Evolutionary conservation across 2,888 invertebrate genomes (phyloP).

Genomic region (Dicyrtoma fusca): DNA sequence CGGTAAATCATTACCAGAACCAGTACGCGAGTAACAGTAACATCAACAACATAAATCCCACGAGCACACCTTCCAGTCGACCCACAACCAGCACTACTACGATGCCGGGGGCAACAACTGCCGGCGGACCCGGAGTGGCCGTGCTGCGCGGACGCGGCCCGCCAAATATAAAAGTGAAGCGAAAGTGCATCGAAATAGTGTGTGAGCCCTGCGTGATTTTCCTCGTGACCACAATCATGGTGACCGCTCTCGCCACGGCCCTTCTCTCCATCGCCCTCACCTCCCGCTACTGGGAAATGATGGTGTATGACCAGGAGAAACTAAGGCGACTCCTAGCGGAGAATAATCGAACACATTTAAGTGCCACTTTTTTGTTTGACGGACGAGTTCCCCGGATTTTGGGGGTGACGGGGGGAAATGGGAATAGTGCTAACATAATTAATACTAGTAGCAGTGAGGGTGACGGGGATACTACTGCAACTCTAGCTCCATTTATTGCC

Average conservation of each 20-base stretch:
- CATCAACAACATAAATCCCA: too few relatives aligned
- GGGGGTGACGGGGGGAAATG: slow-evolving; percentile 59
- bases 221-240: slow-evolving; percentile 64
- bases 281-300: slow-evolving; percentile 90
- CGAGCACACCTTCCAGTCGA: background rate
- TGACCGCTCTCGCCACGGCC: slow-evolving; percentile 76
- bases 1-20: slow-evolving; percentile 14
- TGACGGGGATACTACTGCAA: background rate
- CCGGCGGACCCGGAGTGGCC: slow-evolving; percentile 3
- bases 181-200: slow-evolving; percentile 63
- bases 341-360: slow-evolving; percentile 53
- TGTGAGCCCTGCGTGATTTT: slow-evolving; percentile 67
- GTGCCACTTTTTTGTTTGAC: slow-evolving; percentile 74
- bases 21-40: slow-evolving; percentile 2
- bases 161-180: slow-evolving; percentile 30
- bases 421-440: background rate
- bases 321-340: slow-evolving; percentile 64
- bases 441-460: background rate
- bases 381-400: slow-evolving; percentile 70
- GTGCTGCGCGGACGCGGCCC: slow-evolving; percentile 24
- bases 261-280: slow-evolving; percentile 83
- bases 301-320: slow-evolving; percentile 73
- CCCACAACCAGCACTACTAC: background rate
- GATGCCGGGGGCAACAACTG: background rate
- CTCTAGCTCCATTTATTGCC: background rate